Evolutionary conservation across 1,140 invertebrate species (phyloP), one percentile per base, ranked within the genome.

Genomic region (Musca domestica): DNA sequence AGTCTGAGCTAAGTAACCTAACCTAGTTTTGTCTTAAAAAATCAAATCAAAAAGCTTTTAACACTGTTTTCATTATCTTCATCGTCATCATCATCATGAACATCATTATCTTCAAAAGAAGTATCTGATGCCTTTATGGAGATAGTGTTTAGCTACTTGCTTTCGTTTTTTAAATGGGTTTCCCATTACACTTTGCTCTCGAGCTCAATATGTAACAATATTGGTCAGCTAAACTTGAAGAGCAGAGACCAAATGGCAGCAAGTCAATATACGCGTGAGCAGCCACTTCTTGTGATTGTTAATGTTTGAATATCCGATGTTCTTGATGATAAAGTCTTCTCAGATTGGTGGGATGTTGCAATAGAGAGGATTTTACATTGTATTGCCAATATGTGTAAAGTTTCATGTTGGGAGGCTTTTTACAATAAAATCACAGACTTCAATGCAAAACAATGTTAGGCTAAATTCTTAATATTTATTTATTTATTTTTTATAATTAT

Each of bases 151-250:
- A 19, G 54, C 25, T 58, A 58, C 54, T 58, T 30, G 54, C 54
- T 58, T 58, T 58, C 25, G 54, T 27, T 58, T 58, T 58, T 58
- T 58, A 58, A n/a, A 58, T 58, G 54, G 54, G 54, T 58, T 58
- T 58, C 54, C 23, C 25, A 58, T 58, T 58, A 58, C 54, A 58
- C 27, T 58, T n/a, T 25, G 20, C 52, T 54, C 52, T 23, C 10
- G 23, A 23, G 14, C 20, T 54, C 15, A 23, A 23, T 54, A 54
- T 54, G 23, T 15, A 30, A 30, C 27, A 30, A 30, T 9, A 3
- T 4, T 30, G 27, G 27, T 30, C 9, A 30, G 27, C 27, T 4
- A 30, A 30, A 30, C n/a, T 3, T 30, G 27, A 30, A 30, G 27
- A 30, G 9, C 27, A 30, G 27, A 30, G 27, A 58, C 25, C 14